Conservation (phyloP, 2,113 vertebrate species). For the Ellobius talpinus region DNA sequence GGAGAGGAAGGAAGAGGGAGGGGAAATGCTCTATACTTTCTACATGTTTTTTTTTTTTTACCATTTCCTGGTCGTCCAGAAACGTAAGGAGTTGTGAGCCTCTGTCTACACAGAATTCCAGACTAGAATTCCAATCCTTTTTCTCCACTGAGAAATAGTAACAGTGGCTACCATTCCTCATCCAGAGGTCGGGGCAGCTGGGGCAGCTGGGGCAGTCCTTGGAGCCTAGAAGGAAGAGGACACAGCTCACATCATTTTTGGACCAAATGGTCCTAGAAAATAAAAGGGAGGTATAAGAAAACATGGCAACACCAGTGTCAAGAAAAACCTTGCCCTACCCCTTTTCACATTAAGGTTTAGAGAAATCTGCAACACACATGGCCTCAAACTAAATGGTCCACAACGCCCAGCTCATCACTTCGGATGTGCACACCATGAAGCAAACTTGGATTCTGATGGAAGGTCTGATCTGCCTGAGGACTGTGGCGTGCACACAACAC, state of each 20-base stretch:
- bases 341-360: background rate
- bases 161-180: conserved; percentile 78
- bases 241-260: background rate
- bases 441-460: background rate
- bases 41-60: conserved; percentile 50
- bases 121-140: conserved; percentile 63
- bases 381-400: background rate
- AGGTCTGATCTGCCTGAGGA: background rate
- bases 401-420: background rate
- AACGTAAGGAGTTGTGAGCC: conserved; percentile 77
- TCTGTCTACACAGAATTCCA: conserved; percentile 71
- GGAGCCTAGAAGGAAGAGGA: conserved; percentile 47
- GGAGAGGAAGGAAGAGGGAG: background rate
- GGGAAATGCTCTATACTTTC: background rate
- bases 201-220: background rate
- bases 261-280: background rate
- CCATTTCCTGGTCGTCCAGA: conserved; percentile 53
- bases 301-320: background rate
- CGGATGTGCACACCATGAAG: background rate
- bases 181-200: conserved; percentile 81
- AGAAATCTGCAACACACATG: background rate
- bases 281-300: background rate
- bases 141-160: conserved; percentile 80
- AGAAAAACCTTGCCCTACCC: background rate
- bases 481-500: background rate